These are phyloP conservation scores for Patiria pectinifera DNA, from an alignment of 53 echinoderm and acorn worm species.

Conservation along the genomic window DNA sequence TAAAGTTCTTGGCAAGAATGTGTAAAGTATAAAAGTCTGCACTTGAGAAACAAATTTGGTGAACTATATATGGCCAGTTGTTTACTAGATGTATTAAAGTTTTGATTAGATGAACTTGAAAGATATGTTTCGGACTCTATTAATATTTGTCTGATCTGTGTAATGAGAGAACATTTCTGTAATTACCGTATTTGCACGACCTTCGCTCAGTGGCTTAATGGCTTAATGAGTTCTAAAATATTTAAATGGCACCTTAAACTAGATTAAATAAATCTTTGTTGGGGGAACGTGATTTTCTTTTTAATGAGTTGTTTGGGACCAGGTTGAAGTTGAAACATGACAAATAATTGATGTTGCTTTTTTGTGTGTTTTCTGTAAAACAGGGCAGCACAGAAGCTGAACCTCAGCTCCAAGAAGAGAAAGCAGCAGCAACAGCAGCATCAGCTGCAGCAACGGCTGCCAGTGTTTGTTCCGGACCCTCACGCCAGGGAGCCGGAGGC, in stretches of 20 bases:
- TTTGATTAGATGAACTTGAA: too few relatives aligned
- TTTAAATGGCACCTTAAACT: background rate
- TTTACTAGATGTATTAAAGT: too few relatives aligned
- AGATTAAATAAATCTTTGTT: too few relatives aligned
- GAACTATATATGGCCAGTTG: too few relatives aligned
- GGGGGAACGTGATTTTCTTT: background rate
- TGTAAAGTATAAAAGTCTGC: too few relatives aligned
- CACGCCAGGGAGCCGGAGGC: conserved; percentile 76
- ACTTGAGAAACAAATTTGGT: too few relatives aligned
- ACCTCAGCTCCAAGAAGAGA: conserved; percentile 97
- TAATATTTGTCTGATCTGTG: too few relatives aligned
- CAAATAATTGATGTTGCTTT: background rate
- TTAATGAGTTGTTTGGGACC: background rate
- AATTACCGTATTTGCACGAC: too few relatives aligned
- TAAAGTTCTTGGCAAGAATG: too few relatives aligned
- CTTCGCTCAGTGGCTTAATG: too few relatives aligned
- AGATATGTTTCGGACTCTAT: too few relatives aligned
- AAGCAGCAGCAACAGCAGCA: conserved; percentile 61
- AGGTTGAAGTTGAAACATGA: background rate
- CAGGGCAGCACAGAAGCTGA: conserved; percentile 99
- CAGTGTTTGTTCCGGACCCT: conserved; percentile 62
- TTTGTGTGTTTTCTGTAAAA: conserved; percentile 45
- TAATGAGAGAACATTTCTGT: too few relatives aligned
- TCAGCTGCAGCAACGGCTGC: conserved; percentile 45
- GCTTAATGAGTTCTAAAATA: background rate